Base-by-base conservation (phyloP, 2,888 invertebrate genomes). In the Agrotis ipsilon region DNA sequence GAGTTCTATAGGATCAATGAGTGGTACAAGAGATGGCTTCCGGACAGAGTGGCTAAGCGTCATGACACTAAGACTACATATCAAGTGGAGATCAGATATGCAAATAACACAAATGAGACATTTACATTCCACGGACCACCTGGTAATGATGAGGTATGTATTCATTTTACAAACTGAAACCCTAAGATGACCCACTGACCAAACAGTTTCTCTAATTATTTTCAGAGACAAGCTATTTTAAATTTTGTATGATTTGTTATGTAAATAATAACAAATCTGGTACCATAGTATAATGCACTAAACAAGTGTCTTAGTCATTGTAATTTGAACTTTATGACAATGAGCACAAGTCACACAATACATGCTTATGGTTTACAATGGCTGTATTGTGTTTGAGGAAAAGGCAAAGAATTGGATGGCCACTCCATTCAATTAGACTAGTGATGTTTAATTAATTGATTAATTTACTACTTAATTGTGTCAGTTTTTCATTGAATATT, bases 71-170 rank as follows among this genome's bases (percentile, higher is more conserved):
- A 99, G 94, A 98, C 98, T 11, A 99, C 98, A 0, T 99, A 99
- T 90, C 98, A 98, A 92, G 98, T 98, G n/a, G 98, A 98, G 94
- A 99, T 99, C 82, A 97, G 99, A 89, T 98, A 99, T 94, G 98
- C 98, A 0, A 99, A 99, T 92, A 99, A 99, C 89, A 99, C 99
- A 1, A 99, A 99, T 93, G 99, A 99, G 92, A 99, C 99, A n/a
- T 98, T 98, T 89, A 98, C 98, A n/a, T 99, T 99, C 94, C 99
- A 99, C 79, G 99, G 99, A 58, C 99, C 99, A 13, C 98, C 98
- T 59, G 98, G 98, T 52, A 98, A 98, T 81, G 99, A 99, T 93
- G 99, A 99, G 96, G 97, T 97, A 86, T 83, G 91, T 90, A 72
- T 64, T 2, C 1, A 49, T 58, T 67, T 39, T 32, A 39, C 11